These are phyloP conservation scores for Apogon hyalosoma DNA, from an alignment of 2,797 vertebrate species.

Conservation along the genomic window DNA sequence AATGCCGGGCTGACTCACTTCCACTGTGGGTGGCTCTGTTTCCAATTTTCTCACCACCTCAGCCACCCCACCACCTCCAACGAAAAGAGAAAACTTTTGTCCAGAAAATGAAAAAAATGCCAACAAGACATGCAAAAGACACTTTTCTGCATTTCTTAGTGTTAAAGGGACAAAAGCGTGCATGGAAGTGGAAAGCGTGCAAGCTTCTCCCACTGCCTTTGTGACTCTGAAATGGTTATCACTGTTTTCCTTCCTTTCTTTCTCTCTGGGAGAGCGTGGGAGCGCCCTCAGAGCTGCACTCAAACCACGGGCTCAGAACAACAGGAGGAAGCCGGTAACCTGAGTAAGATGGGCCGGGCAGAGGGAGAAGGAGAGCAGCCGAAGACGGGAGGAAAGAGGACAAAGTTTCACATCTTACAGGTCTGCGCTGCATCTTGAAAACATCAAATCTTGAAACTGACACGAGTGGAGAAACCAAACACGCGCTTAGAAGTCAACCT, in stretches of 20 bases:
- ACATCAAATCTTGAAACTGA: too few species aligned
- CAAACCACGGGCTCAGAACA: slow-evolving; percentile 82
- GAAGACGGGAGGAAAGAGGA: too few species aligned
- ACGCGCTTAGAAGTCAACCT: too few species aligned
- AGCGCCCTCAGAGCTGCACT: slow-evolving; percentile 74
- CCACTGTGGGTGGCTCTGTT: slow-evolving; percentile 85
- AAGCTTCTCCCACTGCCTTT: slow-evolving; percentile 56
- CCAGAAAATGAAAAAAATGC: slow-evolving; percentile 59
- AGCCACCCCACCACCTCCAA: slow-evolving; percentile 61
- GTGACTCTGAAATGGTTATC: slow-evolving; percentile 70
- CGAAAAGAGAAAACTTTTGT: slow-evolving; percentile 67
- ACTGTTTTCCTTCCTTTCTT: slow-evolving; percentile 80
- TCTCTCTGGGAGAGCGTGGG: slow-evolving; percentile 79
- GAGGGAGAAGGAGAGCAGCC: neutral
- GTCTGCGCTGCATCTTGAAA: too few species aligned
- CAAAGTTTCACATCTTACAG: too few species aligned
- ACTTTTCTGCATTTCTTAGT: slow-evolving; percentile 22
- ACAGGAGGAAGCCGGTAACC: slow-evolving; percentile 86
- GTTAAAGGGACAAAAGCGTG: slow-evolving; percentile 47
- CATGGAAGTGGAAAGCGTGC: slow-evolving; percentile 19
- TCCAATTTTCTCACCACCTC: slow-evolving; percentile 85
- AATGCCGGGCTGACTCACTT: slow-evolving; percentile 81
- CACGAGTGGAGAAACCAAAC: too few species aligned
- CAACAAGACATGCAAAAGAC: slow-evolving; percentile 55
- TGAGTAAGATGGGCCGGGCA: slow-evolving; percentile 69